Evolutionary conservation across 2,888 invertebrate species (phyloP).

Genomic region (Patella pellucida): DNA sequence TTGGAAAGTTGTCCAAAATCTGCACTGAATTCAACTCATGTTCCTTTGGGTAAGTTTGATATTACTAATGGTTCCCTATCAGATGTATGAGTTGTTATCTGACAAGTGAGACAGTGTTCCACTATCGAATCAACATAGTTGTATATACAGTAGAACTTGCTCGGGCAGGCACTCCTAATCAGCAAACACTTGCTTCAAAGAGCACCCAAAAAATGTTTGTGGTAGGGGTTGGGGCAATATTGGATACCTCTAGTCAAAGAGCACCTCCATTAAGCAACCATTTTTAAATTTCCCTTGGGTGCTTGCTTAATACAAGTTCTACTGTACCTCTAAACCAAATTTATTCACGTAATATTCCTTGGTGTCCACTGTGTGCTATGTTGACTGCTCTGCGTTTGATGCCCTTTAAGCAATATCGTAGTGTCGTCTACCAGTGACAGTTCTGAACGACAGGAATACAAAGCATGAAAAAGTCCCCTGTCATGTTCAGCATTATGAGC

Average conservation of each 20-base stretch:
- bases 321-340: too few species aligned
- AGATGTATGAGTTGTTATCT: slow-evolving; percentile 16
- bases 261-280: too few species aligned
- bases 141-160: slow-evolving; percentile 37
- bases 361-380: slow-evolving; percentile 42
- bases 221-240: too few species aligned
- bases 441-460: slow-evolving; percentile 13
- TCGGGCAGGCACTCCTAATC: too few species aligned
- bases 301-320: too few species aligned
- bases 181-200: too few species aligned
- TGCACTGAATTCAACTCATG: slow-evolving; percentile 21
- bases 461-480: neutral
- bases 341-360: slow-evolving; percentile 38
- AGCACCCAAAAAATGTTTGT: too few species aligned
- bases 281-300: too few species aligned
- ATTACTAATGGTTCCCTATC: slow-evolving; percentile 28
- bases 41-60: slow-evolving; percentile 22
- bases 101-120: slow-evolving; percentile 27
- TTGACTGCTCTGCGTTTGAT: slow-evolving; percentile 24
- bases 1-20: slow-evolving; percentile 29
- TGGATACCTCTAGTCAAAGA: too few species aligned
- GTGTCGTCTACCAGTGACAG: slow-evolving; percentile 12
- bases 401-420: slow-evolving; percentile 16
- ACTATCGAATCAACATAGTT: slow-evolving; percentile 22
- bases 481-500: neutral